Evolutionary conservation across 2,888 invertebrate genomes (phyloP).

Genomic region (Melanophora roralis): DNA sequence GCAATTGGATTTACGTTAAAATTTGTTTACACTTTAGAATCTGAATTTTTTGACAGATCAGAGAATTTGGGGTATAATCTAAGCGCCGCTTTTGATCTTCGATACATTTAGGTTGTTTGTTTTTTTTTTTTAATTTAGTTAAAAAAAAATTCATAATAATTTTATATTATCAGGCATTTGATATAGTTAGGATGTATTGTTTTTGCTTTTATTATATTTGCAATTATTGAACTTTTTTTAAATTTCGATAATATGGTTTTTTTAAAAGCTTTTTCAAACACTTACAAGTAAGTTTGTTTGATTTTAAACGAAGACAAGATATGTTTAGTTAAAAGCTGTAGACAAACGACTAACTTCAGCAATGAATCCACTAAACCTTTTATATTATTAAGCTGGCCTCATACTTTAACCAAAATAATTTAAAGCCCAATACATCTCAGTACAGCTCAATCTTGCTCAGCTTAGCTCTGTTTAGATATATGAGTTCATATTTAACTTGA

Average conservation of each 20-base stretch:
- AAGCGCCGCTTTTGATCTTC: neutral
- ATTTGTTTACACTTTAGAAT: too few relatives aligned
- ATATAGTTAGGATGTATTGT: neutral
- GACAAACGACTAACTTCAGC: conserved; percentile 52
- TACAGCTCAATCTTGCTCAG: neutral
- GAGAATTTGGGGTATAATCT: too few relatives aligned
- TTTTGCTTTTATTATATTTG: neutral
- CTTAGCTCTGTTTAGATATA: neutral
- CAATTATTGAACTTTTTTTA: neutral
- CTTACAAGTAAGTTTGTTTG: conserved; percentile 46
- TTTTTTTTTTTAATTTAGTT: neutral
- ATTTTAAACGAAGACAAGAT: conserved; percentile 35
- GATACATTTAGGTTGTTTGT: neutral
- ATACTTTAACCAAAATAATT: conserved; percentile 28
- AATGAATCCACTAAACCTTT: conserved; percentile 52
- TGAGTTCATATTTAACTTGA: conserved; percentile 22
- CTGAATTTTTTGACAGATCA: too few relatives aligned
- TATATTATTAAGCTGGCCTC: conserved; percentile 55
- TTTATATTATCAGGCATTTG: neutral
- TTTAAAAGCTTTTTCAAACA: conserved; percentile 20
- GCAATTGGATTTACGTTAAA: too few relatives aligned
- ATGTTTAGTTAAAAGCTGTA: conserved; percentile 54
- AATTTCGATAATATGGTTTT: neutral
- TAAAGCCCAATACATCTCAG: neutral
- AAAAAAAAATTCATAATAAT: neutral